These are phyloP conservation scores for Caenorhabditis sp. DNA, from an alignment of 2,888 invertebrate genomes.

Conservation along the genomic window DNA sequence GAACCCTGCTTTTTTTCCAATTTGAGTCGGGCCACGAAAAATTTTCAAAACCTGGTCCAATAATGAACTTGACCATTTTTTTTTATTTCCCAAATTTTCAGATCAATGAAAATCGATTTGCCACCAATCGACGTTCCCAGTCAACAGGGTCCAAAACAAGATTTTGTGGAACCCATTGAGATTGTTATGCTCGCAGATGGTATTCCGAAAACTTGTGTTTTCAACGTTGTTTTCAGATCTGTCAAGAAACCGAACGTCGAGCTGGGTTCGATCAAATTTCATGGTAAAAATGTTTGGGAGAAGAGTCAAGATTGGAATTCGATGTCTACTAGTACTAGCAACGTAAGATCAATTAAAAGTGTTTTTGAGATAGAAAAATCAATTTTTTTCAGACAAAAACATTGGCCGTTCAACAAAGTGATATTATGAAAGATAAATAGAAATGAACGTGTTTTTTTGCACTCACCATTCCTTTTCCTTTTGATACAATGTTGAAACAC, in stretches of 20 bases:
- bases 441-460: conserved; percentile 3
- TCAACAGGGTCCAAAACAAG: conserved; percentile 3
- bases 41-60: no score
- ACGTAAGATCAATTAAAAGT: neutral
- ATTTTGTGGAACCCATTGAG: conserved; percentile 12
- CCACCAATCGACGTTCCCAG: neutral
- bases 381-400: neutral
- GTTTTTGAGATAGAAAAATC: neutral
- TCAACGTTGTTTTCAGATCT: conserved; percentile 16
- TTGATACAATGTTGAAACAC: conserved; percentile 40
- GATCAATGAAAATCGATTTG: neutral
- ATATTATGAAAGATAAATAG: neutral
- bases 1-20: no score
- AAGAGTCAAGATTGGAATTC: conserved; percentile 32
- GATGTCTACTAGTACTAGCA: neutral
- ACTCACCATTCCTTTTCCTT: conserved; percentile 46
- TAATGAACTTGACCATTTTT: no score
- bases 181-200: conserved; percentile 22
- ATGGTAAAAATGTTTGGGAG: conserved; percentile 27
- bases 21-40: no score
- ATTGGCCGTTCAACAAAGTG: neutral
- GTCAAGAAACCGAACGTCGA: conserved; percentile 24
- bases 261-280: conserved; percentile 19
- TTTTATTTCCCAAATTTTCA: conserved; percentile 2
- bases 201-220: conserved; percentile 10